Base-by-base conservation (phyloP, 2,888 invertebrate genomes). In the Hyles lineata region DNA sequence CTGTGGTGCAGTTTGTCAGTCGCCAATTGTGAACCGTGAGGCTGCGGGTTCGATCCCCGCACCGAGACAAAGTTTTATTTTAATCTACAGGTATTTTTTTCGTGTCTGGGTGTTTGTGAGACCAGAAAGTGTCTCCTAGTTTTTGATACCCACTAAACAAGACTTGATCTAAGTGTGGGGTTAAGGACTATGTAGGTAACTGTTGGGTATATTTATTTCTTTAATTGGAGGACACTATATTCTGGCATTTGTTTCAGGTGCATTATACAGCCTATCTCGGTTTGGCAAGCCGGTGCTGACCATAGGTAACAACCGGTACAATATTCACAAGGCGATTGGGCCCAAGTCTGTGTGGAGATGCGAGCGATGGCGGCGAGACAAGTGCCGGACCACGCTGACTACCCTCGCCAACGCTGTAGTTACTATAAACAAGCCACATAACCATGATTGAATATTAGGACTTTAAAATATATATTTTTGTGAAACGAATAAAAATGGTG, bases 221-320 rank as follows among this genome's bases (percentile, higher is more conserved):
- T n/a, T 0, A n/a, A 55, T 55, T 55, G 55, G 19, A 7, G 7
- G 55, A 55, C 19, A 55, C 5, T 55, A 8, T 50, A 50, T 43
- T 62, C 1, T 62, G 32, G 62, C 67, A 58, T 25, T 73, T 32
- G 29, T 70, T 70, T 61, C 72, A 77, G 77, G 21, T 72, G 70
- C 73, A 19, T 17, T 70, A 15, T 75, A 73, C 55, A 60, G 72
- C 8, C n/a, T 62, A 0, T 74, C 80, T 9, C 74, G 74, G n/a
- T 73, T 23, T 25, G 82, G 82, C 1, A 80, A 74, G 43, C 80
- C 80, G 8, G 70, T 77, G 4, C 72, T 82, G 58, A 58, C 75
- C 15, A 69, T 75, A 5, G 72, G 74, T 9, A 63, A 70, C 59
- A 72, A 74, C 15, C 73, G 76, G 50, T 80, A 71, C 72, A 77